Evolutionary conservation across 2,113 vertebrate species (phyloP), one percentile per base, ranked within the genome.

Genomic region (Hippolais icterina): DNA sequence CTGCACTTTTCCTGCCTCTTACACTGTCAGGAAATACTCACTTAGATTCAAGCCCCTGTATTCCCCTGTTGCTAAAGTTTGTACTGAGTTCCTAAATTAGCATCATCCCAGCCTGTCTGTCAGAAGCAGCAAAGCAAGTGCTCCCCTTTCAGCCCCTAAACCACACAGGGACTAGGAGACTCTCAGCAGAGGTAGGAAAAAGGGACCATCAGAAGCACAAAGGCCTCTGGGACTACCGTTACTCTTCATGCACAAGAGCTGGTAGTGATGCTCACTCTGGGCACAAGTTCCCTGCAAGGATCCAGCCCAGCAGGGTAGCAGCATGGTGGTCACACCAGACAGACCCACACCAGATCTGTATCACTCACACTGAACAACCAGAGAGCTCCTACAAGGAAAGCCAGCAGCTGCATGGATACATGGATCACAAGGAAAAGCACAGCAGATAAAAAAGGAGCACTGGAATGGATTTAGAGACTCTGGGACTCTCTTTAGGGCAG

Each of bases 61-160:
- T 69, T 94, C 84, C 52, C 50, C 53, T 46, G 61, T 53, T 12
- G 8, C 84, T 96, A 96, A 94, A 95, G 94, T 89, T 87, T 94
- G 79, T n/a, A 81, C 15, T 4, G 27, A 28, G 12, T 79, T 93
- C 83, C 76, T 89, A 75, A 92, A 97, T 95, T 68, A 97, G 66
- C 28, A 70, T 78, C 41, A 92, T 64, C 59, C 37, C 66, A 90
- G 42, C 12, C 54, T 42, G 63, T 83, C 87, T 87, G 53, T 82
- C 59, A 83, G 69, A 91, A 89, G 77, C 44, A 83, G 76, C 59
- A 83, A 79, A 90, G 75, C 35, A 71, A 92, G 54, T 23, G 46
- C 33, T 27, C 19, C 33, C 20, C 15, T 25, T 27, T 24, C 41
- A 80, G 44, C n/a, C 70, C 41, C 54, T 24, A 80, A 90, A 91